Percentiles rank a stretch among this genome's conserved stretches.
These are phyloP conservation scores for Catajapyx aquilonaris DNA, from an alignment of 1,140 invertebrate genomes.

Conservation along the genomic window DNA sequence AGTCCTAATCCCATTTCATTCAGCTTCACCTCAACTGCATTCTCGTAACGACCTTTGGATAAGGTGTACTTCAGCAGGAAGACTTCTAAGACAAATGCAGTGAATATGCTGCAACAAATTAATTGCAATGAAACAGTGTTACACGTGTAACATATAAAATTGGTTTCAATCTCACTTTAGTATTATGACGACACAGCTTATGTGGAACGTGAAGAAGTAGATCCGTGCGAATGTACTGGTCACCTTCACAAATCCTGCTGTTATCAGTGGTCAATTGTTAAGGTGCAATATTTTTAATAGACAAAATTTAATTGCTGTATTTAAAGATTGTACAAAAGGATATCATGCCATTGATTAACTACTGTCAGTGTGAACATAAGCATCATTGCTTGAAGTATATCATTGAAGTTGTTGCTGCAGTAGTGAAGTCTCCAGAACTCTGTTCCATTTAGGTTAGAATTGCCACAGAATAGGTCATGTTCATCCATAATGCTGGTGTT, in stretches of 20 bases:
- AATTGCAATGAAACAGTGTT: too few species aligned
- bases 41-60: slow-evolving; percentile 21
- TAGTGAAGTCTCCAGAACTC: slow-evolving; percentile 22
- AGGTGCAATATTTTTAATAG: slow-evolving; percentile 11
- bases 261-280: slow-evolving; percentile 18
- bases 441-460: slow-evolving; percentile 20
- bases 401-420: slow-evolving; percentile 32
- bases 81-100: slow-evolving; percentile 30
- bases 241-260: slow-evolving; percentile 25
- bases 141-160: too few species aligned
- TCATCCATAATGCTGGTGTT: slow-evolving; percentile 8
- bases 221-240: slow-evolving; percentile 23
- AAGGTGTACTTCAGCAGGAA: slow-evolving; percentile 29
- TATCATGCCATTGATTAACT: slow-evolving; percentile 35
- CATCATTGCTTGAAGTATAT: slow-evolving; percentile 24
- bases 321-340: slow-evolving; percentile 19
- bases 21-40: slow-evolving; percentile 23
- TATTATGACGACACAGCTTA: slow-evolving; percentile 27
- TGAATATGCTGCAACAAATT: slow-evolving; percentile 26
- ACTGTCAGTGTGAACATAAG: slow-evolving; percentile 29
- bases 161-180: slow-evolving; percentile 30
- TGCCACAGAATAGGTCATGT: slow-evolving; percentile 21
- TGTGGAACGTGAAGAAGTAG: slow-evolving; percentile 28
- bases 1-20: slow-evolving; percentile 22
- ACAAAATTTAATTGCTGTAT: slow-evolving; percentile 2